Base-by-base conservation (phyloP, 2,888 invertebrate genomes). In the Zaprionus lineosus region DNA sequence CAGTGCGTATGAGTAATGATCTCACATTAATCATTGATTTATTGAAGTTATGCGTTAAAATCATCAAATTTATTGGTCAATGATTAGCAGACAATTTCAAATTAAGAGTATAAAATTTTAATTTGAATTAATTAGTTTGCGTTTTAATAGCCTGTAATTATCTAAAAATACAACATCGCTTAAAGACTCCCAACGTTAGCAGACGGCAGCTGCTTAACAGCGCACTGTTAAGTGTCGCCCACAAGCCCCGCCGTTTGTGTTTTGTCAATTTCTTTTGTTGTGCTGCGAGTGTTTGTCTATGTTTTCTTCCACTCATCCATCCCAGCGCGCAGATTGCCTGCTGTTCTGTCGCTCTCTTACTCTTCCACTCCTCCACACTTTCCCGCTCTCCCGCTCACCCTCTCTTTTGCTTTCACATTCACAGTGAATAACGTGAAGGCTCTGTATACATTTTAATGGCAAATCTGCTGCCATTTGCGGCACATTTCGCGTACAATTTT, bases 391-490 rank as follows among this genome's bases (percentile, higher is more conserved):
- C 16, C 44, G 19, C 52, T 7, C 31, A 16, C 3, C 29, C 14
- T 19, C 15, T 15, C 33, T 31, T 14, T 31, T 31, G 4, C 41
- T 59, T 24, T 41, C 28, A n/a, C 24, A 16, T 44, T 55, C 59
- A 56, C 37, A 53, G 55, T 62, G 59, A 29, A 58, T 74, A 70
- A 58, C 47, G 46, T 59, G 51, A 57, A 66, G 77, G 51, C 68
- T 60, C 66, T 76, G 66, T 69, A 63, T 79, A 82, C 67, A 67
- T 78, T 78, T 75, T 73, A 82, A 81, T 79, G 69, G 84, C 78
- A 83, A 81, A 83, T 83, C 84, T 79, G 81, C 77, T 83, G 72
- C 81, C 81, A 81, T 83, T 81, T 81, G 81, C 72, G 81, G 81
- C 74, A 83, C 83, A 76, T 83, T 81, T 81, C 74, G 79, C 68